phyloP scores from a whole-genome alignment of 1,140 invertebrate species.

The Stenopsyche tienmushanensis region DNA sequence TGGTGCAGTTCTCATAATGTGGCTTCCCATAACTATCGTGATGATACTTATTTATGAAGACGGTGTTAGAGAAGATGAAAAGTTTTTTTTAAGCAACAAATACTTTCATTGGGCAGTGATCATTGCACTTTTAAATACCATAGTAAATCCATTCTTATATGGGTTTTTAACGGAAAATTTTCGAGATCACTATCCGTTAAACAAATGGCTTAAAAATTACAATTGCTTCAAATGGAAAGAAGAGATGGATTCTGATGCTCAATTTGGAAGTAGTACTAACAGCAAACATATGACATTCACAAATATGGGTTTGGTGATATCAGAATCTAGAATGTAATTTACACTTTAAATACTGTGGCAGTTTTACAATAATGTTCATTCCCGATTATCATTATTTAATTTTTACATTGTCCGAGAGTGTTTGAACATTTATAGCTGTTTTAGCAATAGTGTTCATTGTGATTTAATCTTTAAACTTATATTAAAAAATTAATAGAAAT shows the following conservation, averaged over 20 bases:
- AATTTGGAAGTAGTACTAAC: not conserved
- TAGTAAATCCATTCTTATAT: conserved; percentile 78
- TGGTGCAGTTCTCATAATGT: conserved; percentile 60
- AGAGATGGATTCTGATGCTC: not conserved
- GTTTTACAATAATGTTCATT: not conserved
- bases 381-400: not conserved
- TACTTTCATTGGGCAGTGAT: conserved; percentile 61
- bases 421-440: no score
- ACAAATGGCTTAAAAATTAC: conserved; percentile 27
- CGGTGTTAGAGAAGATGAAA: conserved; percentile 53
- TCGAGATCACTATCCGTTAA: conserved; percentile 45
- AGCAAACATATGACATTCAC: not conserved
- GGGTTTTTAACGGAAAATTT: conserved; percentile 78
- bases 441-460: no score
- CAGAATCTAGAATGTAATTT: not conserved
- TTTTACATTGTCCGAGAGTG: not conserved
- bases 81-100: conserved; percentile 57
- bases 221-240: conserved; percentile 9
- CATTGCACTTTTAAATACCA: conserved; percentile 68
- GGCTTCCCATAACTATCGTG: conserved; percentile 60
- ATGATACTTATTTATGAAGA: conserved; percentile 62
- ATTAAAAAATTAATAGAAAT: no score
- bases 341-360: not conserved
- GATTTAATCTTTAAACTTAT: no score
- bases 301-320: not conserved